Percentiles rank a stretch among this genome's conserved stretches.
These are phyloP conservation scores for Tokudaia muenninki DNA, from an alignment of 2,797 vertebrate species.

Conservation along the genomic window DNA sequence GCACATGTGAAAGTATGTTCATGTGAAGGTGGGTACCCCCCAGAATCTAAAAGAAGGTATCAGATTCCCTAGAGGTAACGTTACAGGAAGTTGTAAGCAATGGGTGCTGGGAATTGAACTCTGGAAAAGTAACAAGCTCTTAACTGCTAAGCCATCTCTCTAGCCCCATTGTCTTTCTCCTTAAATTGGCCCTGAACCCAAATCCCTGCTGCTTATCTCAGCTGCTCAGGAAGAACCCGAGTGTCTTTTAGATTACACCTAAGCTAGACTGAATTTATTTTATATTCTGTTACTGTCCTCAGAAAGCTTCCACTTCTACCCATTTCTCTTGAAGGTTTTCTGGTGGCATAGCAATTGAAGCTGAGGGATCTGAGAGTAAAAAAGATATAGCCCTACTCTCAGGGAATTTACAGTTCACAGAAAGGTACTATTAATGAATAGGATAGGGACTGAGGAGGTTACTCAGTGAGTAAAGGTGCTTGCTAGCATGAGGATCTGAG, in stretches of 20 bases:
- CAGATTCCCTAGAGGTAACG: not conserved
- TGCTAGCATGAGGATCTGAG: not conserved
- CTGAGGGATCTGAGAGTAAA: not conserved
- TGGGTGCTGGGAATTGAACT: not conserved
- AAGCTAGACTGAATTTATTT: not conserved
- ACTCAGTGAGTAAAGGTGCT: not conserved
- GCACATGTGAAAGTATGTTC: not conserved
- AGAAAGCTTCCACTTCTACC: slow-evolving; percentile 43
- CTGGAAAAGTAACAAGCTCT: not conserved
- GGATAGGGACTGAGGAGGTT: not conserved
- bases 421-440: not conserved
- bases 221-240: not conserved
- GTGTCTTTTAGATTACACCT: slow-evolving; percentile 22
- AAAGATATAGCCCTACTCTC: not conserved
- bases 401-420: not conserved
- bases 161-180: not conserved
- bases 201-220: slow-evolving; percentile 49
- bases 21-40: not conserved
- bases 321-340: not conserved
- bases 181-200: slow-evolving; percentile 38
- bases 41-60: not conserved
- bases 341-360: not conserved
- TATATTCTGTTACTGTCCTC: slow-evolving; percentile 27
- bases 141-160: not conserved
- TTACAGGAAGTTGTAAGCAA: not conserved